phyloP scores from a whole-genome alignment of 2,888 invertebrate genomes.

The Troides oblongomaculatus region DNA sequence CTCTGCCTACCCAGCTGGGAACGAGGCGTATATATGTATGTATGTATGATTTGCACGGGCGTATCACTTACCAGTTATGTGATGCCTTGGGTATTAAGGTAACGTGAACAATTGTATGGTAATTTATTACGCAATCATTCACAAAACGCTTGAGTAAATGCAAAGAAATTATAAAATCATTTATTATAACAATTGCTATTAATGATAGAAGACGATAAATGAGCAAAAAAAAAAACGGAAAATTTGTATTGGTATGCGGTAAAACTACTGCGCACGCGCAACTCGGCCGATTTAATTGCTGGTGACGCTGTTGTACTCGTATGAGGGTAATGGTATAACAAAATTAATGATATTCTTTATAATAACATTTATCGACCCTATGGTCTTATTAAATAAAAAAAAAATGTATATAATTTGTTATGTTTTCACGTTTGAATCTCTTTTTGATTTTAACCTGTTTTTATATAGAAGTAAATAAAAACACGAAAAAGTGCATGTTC shows the following conservation, averaged over 20 bases:
- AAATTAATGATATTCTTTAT: background rate
- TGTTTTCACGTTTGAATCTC: no score
- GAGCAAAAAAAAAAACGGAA: slow-evolving; percentile 7
- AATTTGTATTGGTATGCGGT: slow-evolving; percentile 18
- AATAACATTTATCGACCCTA: background rate
- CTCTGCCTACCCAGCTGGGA: no score
- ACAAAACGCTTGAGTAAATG: background rate
- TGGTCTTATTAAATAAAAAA: background rate
- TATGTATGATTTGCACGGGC: no score
- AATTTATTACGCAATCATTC: background rate
- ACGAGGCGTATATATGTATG: no score
- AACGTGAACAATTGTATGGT: background rate
- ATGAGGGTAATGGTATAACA: background rate
- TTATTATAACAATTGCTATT: background rate
- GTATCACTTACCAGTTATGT: no score
- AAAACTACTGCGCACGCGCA: slow-evolving; percentile 19
- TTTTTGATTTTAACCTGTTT: no score
- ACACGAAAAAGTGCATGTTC: no score
- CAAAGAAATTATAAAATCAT: slow-evolving; percentile 2
- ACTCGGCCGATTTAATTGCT: background rate
- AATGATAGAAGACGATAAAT: slow-evolving; percentile 19
- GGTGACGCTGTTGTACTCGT: slow-evolving; percentile 1
- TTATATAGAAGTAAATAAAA: no score
- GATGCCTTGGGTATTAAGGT: no score
- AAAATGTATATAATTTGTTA: no score